These are phyloP conservation scores for Pseudomyrmex dendroicus DNA, from an alignment of 1,140 invertebrate genomes.

Conservation along the genomic window DNA sequence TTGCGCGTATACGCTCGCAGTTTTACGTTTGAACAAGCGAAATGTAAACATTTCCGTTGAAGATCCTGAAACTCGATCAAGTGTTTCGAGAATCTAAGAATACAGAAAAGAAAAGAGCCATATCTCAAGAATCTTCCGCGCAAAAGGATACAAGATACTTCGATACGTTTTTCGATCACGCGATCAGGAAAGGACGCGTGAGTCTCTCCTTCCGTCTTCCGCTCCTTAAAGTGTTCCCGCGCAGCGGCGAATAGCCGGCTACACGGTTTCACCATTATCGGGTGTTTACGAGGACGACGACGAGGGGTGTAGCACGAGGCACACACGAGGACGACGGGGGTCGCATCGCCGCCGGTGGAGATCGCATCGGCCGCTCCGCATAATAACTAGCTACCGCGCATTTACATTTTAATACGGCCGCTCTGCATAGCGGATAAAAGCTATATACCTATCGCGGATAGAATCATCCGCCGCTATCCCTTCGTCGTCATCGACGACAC, in stretches of 20 bases:
- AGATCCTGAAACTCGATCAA: background rate
- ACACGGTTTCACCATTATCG: constrained; percentile 79
- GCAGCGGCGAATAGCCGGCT: constrained; percentile 60
- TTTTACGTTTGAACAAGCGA: background rate
- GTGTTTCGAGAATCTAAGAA: background rate
- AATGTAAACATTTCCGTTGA: background rate
- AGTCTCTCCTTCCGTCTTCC: constrained; percentile 11
- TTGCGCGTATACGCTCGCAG: too few species aligned
- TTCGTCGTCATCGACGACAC: constrained; percentile 60
- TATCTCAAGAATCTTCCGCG: background rate
- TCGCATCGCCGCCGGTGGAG: constrained; percentile 72
- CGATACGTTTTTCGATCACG: constrained; percentile 58
- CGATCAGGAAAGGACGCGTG: constrained; percentile 37
- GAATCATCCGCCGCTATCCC: constrained; percentile 64
- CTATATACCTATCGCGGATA: constrained; percentile 64
- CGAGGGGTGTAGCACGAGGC: constrained; percentile 59
- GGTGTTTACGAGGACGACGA: constrained; percentile 75
- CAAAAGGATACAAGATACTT: constrained; percentile 23
- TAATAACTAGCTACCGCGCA: constrained; percentile 78
- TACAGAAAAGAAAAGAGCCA: background rate
- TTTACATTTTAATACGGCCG: constrained; percentile 79
- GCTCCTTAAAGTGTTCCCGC: constrained; percentile 32
- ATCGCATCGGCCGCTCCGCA: constrained; percentile 75
- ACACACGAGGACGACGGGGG: constrained; percentile 67
- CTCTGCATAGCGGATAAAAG: constrained; percentile 74